phyloP scores from a whole-genome alignment of 2,888 invertebrate species.

The Drosophila neotestacea region DNA sequence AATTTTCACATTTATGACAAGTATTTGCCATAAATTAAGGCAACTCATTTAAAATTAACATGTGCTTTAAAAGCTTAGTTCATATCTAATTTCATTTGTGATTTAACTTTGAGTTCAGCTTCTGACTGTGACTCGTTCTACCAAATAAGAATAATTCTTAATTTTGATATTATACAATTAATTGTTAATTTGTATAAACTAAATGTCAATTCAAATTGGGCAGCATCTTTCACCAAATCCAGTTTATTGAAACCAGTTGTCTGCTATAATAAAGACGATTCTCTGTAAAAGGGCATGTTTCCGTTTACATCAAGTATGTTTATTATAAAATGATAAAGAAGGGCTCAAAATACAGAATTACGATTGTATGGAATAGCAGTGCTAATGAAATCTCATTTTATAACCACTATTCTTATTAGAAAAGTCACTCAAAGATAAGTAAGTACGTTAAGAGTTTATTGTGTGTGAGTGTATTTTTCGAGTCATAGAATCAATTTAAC shows the following conservation, averaged over 20 bases:
- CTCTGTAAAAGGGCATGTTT: slow-evolving; percentile 18
- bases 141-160: slow-evolving; percentile 19
- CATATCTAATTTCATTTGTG: not conserved
- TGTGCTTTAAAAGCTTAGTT: slow-evolving; percentile 1
- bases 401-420: no score
- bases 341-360: no score
- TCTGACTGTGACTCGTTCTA: slow-evolving; percentile 12
- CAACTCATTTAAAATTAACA: no score
- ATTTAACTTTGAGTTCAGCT: not conserved
- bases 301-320: not conserved
- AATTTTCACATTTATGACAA: not conserved
- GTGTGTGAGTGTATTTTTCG: not conserved
- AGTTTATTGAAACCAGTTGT: slow-evolving; percentile 1
- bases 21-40: not conserved
- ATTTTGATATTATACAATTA: slow-evolving; percentile 8
- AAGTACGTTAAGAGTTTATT: not conserved
- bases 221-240: slow-evolving; percentile 14
- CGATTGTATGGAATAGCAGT: no score
- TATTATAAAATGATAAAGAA: not conserved
- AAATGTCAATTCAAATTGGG: slow-evolving; percentile 17
- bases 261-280: not conserved
- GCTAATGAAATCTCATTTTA: no score
- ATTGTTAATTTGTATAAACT: slow-evolving; percentile 13
- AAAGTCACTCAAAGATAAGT: no score
- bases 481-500: not conserved